phyloP scores from a whole-genome alignment of 2,797 vertebrate genomes.

The Sparus aurata region DNA sequence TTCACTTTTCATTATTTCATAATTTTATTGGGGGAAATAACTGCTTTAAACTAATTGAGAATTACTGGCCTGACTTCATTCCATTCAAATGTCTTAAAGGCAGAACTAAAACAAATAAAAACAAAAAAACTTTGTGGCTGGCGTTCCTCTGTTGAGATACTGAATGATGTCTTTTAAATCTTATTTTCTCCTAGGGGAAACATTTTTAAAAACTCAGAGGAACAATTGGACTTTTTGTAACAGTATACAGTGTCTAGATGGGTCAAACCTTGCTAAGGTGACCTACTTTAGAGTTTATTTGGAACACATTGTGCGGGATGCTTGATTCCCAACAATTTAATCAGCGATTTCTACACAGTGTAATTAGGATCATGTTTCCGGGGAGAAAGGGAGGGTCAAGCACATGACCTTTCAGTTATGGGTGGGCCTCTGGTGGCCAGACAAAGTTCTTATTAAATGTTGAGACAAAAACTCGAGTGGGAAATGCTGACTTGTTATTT shows the following conservation, averaged over 20 bases:
- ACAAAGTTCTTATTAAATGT: conserved; percentile 56
- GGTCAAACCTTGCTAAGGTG: conserved; percentile 28
- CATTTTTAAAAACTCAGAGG: conserved; percentile 23
- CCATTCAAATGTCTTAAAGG: too few species aligned
- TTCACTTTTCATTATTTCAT: background rate
- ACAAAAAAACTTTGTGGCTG: too few species aligned
- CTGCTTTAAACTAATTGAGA: background rate
- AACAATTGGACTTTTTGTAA: conserved; percentile 16
- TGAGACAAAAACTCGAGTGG: conserved; percentile 51
- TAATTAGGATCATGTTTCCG: conserved; percentile 55
- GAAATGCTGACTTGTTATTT: conserved; percentile 53
- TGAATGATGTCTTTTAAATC: conserved; percentile 9
- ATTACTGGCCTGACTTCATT: background rate
- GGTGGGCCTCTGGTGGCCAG: conserved; percentile 45
- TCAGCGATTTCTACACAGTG: conserved; percentile 47
- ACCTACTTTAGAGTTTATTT: conserved; percentile 49
- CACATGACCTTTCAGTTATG: conserved; percentile 50
- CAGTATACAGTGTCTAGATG: background rate
- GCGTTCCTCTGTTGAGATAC: background rate
- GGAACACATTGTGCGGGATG: conserved; percentile 2
- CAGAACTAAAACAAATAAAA: too few species aligned
- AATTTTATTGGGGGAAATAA: background rate
- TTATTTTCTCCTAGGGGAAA: background rate
- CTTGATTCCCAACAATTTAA: conserved; percentile 45
- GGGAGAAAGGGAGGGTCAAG: conserved; percentile 29